These are phyloP conservation scores for Coreius guichenoti DNA, from an alignment of 2,797 vertebrate genomes.

Conservation along the genomic window DNA sequence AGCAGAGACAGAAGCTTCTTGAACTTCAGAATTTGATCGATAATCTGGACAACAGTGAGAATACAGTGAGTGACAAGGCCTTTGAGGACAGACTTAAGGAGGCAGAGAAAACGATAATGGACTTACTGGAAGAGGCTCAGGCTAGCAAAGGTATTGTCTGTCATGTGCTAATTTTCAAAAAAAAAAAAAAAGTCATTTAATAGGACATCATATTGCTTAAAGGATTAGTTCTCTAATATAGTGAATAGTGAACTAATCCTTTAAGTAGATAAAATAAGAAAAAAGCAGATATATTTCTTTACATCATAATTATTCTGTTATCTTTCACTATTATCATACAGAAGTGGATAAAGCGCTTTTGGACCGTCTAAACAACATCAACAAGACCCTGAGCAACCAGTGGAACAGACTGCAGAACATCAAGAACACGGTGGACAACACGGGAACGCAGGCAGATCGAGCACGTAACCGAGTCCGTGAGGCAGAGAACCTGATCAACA, in stretches of 20 bases:
- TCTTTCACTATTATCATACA: constrained; percentile 63
- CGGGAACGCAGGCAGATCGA: constrained; percentile 82
- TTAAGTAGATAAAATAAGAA: background rate
- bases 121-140: constrained; percentile 89
- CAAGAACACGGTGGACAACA: constrained; percentile 85
- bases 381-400: constrained; percentile 87
- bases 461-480: constrained; percentile 83
- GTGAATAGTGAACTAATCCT: no score
- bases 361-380: constrained; percentile 89
- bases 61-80: constrained; percentile 87
- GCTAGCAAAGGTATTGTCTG: constrained; percentile 86
- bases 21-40: constrained; percentile 91
- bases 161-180: background rate
- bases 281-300: background rate
- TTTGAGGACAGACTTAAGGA: constrained; percentile 94
- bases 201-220: background rate
- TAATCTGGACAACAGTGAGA: constrained; percentile 86
- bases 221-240: no score
- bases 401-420: constrained; percentile 92
- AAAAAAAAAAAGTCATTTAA: background rate
- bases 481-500: constrained; percentile 85
- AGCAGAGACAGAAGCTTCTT: constrained; percentile 89
- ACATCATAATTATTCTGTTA: background rate
- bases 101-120: constrained; percentile 87
- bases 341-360: constrained; percentile 90